A percentile compares a stretch with the other conserved stretches of the same genome.
Evolutionary conservation across 2,888 invertebrate genomes (phyloP).

Genomic region (Cephus nigrinus): DNA sequence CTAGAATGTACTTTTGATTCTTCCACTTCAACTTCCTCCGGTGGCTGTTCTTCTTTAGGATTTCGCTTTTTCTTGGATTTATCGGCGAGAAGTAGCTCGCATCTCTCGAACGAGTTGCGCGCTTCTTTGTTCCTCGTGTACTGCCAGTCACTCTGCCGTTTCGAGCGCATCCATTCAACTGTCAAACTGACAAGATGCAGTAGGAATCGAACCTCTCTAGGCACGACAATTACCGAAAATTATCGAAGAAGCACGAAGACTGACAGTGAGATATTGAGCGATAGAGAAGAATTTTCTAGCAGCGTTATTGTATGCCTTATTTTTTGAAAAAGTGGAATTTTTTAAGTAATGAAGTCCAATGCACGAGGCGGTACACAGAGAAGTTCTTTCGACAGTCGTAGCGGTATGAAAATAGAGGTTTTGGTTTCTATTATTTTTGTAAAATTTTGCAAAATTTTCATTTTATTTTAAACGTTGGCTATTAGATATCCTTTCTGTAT

Average conservation of each 20-base stretch:
- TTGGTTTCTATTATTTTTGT: not conserved
- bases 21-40: not conserved
- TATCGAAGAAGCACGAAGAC: not conserved
- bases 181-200: constrained; percentile 30
- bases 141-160: not conserved
- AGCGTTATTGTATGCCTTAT: not conserved
- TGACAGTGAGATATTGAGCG: not conserved
- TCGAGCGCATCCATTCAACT: constrained; percentile 19
- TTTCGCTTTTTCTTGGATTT: not conserved
- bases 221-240: constrained; percentile 4
- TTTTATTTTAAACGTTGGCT: not conserved
- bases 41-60: not conserved
- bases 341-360: not conserved
- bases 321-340: not conserved
- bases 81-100: constrained; percentile 9
- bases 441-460: not conserved
- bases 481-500: not conserved
- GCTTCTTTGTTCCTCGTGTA: not conserved
- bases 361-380: not conserved
- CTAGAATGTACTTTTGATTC: not conserved
- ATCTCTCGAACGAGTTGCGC: constrained; percentile 10
- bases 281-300: not conserved
- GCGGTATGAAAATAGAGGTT: not conserved
- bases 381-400: not conserved
- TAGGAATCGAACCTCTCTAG: constrained; percentile 11